phyloP scores from a whole-genome alignment of 2,113 vertebrate species.

The Naja naja region DNA sequence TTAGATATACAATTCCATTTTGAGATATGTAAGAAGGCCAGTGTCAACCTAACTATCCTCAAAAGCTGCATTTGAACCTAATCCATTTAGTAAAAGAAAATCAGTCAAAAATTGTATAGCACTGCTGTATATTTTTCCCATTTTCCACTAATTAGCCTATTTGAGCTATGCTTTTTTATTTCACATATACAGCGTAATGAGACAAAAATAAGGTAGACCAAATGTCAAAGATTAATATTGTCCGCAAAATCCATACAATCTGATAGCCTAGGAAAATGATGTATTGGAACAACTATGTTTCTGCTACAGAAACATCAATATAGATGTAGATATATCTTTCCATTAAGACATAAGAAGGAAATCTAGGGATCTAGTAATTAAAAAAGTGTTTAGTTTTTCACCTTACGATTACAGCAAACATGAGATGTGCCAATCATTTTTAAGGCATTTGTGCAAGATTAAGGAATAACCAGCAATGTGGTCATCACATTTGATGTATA shows the following conservation, averaged over 20 bases:
- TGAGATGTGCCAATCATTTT: background rate
- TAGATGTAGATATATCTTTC: background rate
- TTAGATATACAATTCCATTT: slow-evolving; percentile 27
- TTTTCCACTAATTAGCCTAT: background rate
- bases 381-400: background rate
- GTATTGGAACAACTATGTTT: background rate
- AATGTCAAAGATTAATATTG: background rate
- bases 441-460: background rate
- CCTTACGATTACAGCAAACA: background rate
- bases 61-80: slow-evolving; percentile 37
- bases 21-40: slow-evolving; percentile 38
- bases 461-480: background rate
- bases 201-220: background rate
- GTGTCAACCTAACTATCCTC: background rate
- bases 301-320: background rate
- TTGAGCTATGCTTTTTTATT: background rate
- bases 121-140: background rate
- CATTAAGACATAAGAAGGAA: background rate
- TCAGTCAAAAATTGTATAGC: background rate
- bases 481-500: background rate
- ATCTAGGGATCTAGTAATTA: background rate
- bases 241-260: background rate
- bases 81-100: background rate
- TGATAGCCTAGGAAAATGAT: background rate
- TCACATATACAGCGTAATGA: accelerated